Evolutionary conservation across 2,113 vertebrate species (phyloP).

Genomic region (Alethe castanea): DNA sequence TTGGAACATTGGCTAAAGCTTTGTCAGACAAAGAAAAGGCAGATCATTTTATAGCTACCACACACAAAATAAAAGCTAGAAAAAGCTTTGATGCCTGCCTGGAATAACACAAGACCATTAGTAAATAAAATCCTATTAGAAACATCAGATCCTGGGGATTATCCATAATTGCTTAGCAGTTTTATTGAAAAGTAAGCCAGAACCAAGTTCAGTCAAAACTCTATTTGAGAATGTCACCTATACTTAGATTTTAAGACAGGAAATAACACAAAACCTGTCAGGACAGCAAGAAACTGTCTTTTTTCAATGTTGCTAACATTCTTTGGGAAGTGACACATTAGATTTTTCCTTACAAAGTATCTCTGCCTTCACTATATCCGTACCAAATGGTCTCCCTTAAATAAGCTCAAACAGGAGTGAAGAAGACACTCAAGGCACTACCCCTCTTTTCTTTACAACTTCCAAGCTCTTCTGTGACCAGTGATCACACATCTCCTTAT

Average conservation of each 20-base stretch:
- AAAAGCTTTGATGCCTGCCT: conserved; percentile 44
- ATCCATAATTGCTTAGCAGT: conserved; percentile 20
- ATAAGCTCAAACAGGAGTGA: background rate
- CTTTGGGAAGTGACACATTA: background rate
- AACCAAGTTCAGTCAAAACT: background rate
- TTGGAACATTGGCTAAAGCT: conserved; percentile 5
- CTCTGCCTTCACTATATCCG: background rate
- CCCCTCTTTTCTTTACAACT: background rate
- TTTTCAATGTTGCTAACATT: background rate
- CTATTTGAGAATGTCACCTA: background rate
- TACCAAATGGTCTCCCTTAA: background rate
- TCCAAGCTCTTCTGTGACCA: background rate
- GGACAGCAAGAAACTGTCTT: background rate
- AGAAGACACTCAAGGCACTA: background rate
- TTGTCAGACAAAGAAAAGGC: background rate
- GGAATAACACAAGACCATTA: conserved; percentile 41
- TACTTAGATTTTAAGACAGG: background rate
- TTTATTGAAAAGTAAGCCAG: conserved; percentile 17
- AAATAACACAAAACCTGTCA: conserved; percentile 27
- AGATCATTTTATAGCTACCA: conserved; percentile 19
- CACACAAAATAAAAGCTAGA: background rate
- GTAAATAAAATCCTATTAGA: conserved; percentile 42
- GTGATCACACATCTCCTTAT: background rate
- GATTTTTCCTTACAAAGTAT: background rate
- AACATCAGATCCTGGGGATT: conserved; percentile 24